Base-by-base conservation (phyloP, 2,888 invertebrate genomes). In the Metalampra italica region DNA sequence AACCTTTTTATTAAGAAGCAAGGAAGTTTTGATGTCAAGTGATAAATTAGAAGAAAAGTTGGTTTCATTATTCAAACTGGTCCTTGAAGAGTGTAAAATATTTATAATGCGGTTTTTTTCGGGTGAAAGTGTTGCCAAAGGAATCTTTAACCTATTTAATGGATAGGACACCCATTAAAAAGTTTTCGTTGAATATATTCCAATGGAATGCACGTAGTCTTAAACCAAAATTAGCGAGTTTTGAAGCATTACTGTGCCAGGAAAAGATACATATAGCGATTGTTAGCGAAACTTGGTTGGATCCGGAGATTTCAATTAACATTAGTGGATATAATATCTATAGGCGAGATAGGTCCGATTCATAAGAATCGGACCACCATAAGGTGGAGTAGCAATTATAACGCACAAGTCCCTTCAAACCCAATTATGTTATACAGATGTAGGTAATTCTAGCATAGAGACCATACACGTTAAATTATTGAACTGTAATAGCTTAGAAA, bases 141-240 rank as follows among this genome's bases (percentile, higher is more conserved):
- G 1, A 7, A 3, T 1, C 3, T 37, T 7, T 2, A 13, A 1
- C 2, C n/a, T 37, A 1, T 37, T 3, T 7, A 12, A 37, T 36
- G 38, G 52, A 12, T 47, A 49, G 38, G 50, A 15, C n/a, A 54
- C 52, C 41, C 53, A 43, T 1, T 46, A 13, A 13, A 43, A 49
- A 39, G 49, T 56, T 36, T 54, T 47, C 9, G 53, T 57, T 4
- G 51, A 57, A 56, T 34, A 49, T 39, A 0, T 57, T 55, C 8
- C 58, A 0, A 49, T 55, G 0, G 57, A 60, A 32, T 59, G 57
- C 22, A 52, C 55, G 0, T 14, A 36, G 9, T 59, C 55, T 32
- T 56, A 58, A 1, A 40, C 30, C 0, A 50, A 52, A 29, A 51
- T 39, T 9, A 7, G 7, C 3, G 0, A 38, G 3, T 57, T 57